Evolutionary conservation across 1,140 invertebrate genomes (phyloP).

Genomic region (Drosophila pachea): DNA sequence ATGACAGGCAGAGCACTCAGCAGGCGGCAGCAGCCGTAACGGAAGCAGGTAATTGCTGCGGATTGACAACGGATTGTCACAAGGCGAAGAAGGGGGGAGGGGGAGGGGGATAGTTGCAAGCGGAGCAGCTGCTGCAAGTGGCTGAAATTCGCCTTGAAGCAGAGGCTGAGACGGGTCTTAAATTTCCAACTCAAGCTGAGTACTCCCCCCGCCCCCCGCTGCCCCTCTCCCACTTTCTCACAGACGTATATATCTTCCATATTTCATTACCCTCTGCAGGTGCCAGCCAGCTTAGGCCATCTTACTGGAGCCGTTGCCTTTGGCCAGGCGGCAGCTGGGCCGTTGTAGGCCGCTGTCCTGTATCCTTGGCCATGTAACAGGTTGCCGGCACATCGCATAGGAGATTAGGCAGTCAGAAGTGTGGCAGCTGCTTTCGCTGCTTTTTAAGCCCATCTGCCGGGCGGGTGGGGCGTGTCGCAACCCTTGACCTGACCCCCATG

Average conservation of each 20-base stretch:
- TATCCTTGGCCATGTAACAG: slow-evolving; percentile 55
- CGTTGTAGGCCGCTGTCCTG: slow-evolving; percentile 28
- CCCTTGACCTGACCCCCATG: neutral
- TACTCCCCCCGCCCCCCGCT: too few relatives aligned
- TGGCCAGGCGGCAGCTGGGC: slow-evolving; percentile 5
- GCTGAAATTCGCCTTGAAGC: too few relatives aligned
- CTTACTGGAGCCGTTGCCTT: slow-evolving; percentile 54
- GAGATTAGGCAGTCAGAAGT: slow-evolving; percentile 63
- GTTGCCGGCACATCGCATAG: slow-evolving; percentile 65
- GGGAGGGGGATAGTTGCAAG: too few relatives aligned
- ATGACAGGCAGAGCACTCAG: slow-evolving; percentile 24
- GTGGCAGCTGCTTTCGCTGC: slow-evolving; percentile 63
- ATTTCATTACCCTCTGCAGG: too few relatives aligned
- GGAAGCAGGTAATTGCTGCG: slow-evolving; percentile 28
- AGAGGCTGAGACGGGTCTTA: too few relatives aligned
- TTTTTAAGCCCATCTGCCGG: slow-evolving; percentile 56
- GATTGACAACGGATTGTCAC: neutral
- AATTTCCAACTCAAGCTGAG: too few relatives aligned
- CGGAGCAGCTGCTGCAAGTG: too few relatives aligned
- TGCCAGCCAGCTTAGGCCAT: too few relatives aligned
- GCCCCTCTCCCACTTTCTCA: too few relatives aligned
- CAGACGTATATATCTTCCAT: too few relatives aligned
- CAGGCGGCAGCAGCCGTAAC: neutral
- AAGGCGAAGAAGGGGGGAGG: too few relatives aligned
- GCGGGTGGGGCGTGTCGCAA: neutral